phyloP scores from a whole-genome alignment of 2,888 invertebrate species.

The Trachelus stipa region DNA sequence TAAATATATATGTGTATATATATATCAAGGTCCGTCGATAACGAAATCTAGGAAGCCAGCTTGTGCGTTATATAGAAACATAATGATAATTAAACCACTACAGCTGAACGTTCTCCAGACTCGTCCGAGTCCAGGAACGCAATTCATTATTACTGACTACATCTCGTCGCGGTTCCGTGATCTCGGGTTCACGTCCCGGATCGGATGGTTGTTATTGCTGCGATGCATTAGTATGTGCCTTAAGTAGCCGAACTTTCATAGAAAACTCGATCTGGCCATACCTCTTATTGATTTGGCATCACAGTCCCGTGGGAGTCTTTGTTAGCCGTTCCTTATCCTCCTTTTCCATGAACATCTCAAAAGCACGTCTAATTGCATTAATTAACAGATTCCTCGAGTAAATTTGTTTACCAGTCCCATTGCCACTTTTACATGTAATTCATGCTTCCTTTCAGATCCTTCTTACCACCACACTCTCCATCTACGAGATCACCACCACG shows the following conservation, averaged over 20 bases:
- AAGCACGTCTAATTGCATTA: conserved; percentile 35
- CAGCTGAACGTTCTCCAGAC: not conserved
- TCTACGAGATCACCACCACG: not conserved
- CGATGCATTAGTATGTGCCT: not conserved
- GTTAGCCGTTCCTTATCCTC: not conserved
- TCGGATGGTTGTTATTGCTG: not conserved
- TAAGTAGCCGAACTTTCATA: not conserved
- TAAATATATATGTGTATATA: too few species aligned
- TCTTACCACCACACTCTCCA: not conserved
- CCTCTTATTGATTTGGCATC: not conserved
- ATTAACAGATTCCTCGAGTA: conserved; percentile 40
- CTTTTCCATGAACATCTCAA: not conserved
- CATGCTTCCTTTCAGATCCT: not conserved
- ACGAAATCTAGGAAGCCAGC: not conserved
- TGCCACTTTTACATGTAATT: not conserved
- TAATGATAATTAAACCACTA: not conserved
- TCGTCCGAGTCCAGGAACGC: not conserved
- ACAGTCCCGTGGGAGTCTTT: not conserved
- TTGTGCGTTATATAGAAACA: not conserved
- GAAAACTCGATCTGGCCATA: not conserved
- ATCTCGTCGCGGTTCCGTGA: not conserved
- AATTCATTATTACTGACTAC: not conserved
- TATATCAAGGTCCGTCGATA: not conserved
- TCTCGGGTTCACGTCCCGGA: not conserved
- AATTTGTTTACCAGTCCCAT: conserved; percentile 41